A percentile compares a stretch with the other conserved stretches of the same genome.
phyloP scores from a whole-genome alignment of 92 coral and sea anemone genomes.

The Epizoanthus rinbou region DNA sequence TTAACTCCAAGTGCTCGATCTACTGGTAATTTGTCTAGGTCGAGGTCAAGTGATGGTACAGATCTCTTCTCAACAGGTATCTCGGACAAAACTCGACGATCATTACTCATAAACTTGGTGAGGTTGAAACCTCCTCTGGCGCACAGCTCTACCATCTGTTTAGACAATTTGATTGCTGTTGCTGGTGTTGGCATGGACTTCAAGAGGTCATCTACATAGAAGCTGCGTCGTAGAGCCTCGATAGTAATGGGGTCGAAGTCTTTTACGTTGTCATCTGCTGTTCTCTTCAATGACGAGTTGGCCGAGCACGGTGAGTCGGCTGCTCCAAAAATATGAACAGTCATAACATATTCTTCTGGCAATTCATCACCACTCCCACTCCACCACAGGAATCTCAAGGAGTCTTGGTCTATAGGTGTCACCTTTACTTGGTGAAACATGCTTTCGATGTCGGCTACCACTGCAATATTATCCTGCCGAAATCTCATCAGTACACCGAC shows the following conservation, averaged over 20 bases:
- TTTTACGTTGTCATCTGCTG: conserved; percentile 43
- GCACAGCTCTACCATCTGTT: conserved; percentile 45
- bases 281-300: conserved; percentile 46
- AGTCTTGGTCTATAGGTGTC: conserved; percentile 47
- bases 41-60: conserved; percentile 43
- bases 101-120: conserved; percentile 51
- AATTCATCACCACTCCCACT: conserved; percentile 27
- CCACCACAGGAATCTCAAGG: conserved; percentile 76
- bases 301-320: conserved; percentile 63
- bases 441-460: conserved; percentile 64
- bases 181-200: conserved; percentile 37
- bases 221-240: conserved; percentile 43
- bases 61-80: conserved; percentile 42
- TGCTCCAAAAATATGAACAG: conserved; percentile 59
- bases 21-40: conserved; percentile 54
- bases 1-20: conserved; percentile 52
- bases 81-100: conserved; percentile 40
- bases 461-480: conserved; percentile 23
- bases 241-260: conserved; percentile 43
- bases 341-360: conserved; percentile 52
- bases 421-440: conserved; percentile 65
- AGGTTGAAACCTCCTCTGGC: conserved; percentile 56
- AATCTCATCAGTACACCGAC: conserved; percentile 58
- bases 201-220: conserved; percentile 54
- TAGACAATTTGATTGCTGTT: conserved; percentile 34